Conservation (phyloP, 2,113 vertebrate genomes). For the Phoenicopterus ruber region DNA sequence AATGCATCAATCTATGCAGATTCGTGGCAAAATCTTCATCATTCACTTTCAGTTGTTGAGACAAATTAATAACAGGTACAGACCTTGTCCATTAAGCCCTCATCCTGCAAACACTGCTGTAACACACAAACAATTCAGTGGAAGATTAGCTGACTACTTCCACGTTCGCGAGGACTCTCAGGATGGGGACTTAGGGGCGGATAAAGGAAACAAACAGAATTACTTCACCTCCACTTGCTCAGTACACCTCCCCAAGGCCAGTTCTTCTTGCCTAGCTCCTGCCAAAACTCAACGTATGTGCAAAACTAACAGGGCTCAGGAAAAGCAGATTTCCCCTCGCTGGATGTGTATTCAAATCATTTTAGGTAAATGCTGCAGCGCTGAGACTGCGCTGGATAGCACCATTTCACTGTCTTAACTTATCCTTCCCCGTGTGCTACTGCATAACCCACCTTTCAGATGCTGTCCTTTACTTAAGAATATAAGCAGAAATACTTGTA, state of each 20-base stretch:
- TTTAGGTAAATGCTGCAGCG: not conserved
- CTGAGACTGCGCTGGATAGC: not conserved
- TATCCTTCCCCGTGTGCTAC: not conserved
- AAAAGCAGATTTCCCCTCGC: not conserved
- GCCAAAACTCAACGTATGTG: not conserved
- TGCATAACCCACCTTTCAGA: not conserved
- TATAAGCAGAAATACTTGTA: not conserved
- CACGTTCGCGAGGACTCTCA: not conserved
- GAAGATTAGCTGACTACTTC: not conserved
- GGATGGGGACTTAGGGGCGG: not conserved
- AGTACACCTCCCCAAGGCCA: not conserved
- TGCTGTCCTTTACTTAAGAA: not conserved
- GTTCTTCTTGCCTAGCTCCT: not conserved
- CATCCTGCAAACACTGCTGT: not conserved
- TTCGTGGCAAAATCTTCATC: not conserved
- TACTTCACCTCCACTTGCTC: not conserved
- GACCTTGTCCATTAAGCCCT: not conserved
- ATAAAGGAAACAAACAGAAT: not conserved
- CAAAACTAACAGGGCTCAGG: not conserved
- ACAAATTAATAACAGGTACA: not conserved
- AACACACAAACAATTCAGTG: not conserved
- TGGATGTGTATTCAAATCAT: accelerated
- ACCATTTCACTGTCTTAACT: not conserved
- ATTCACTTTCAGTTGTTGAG: not conserved
- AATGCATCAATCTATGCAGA: not conserved